These are phyloP conservation scores for Chondrosia reniformis DNA, from an alignment of 37 sponge, comb jelly and placozoan species.

Conservation along the genomic window DNA sequence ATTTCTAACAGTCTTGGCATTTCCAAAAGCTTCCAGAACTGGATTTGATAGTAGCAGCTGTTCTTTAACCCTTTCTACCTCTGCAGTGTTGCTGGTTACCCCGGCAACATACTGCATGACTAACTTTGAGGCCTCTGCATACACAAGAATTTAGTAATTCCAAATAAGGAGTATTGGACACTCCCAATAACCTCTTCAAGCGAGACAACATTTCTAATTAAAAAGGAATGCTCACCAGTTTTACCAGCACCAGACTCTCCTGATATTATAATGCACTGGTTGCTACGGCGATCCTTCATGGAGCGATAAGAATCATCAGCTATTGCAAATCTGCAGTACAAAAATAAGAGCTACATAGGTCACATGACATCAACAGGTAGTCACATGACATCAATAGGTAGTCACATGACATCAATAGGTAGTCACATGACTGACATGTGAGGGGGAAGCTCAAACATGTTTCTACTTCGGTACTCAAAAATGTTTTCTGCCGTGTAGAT, in stretches of 20 bases:
- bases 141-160: neutral
- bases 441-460: conserved; percentile 76
- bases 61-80: conserved; percentile 77
- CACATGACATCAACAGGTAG: neutral
- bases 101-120: conserved; percentile 86
- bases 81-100: conserved; percentile 72
- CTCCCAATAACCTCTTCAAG: neutral
- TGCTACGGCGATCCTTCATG: conserved; percentile 60
- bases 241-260: conserved; percentile 92
- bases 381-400: neutral
- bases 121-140: conserved; percentile 78
- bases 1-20: conserved; percentile 84
- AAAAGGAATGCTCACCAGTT: conserved; percentile 58
- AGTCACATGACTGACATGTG: conserved; percentile 61
- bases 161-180: neutral
- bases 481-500: conserved; percentile 66
- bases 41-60: conserved; percentile 86
- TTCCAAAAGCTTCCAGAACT: conserved; percentile 91
- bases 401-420: neutral
- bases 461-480: conserved; percentile 65
- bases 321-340: conserved; percentile 63
- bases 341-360: neutral
- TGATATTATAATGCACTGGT: conserved; percentile 88
- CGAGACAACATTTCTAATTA: neutral
- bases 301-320: conserved; percentile 76